Evolutionary conservation across 2,888 invertebrate genomes (phyloP), one percentile per base, ranked within the genome.

Genomic region (Thereva nobilitata): DNA sequence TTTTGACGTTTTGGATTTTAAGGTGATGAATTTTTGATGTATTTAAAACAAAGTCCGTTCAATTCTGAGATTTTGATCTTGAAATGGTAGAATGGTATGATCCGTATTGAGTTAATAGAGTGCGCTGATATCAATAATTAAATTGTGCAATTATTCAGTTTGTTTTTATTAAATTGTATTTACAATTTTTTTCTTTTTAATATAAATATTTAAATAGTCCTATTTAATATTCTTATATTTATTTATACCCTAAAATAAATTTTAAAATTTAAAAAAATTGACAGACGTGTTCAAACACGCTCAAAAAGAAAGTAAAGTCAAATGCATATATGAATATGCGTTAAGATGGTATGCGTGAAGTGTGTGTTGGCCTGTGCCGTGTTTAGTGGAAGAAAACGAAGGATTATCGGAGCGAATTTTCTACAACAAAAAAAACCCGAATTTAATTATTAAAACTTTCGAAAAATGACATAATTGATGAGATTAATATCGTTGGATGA

Each of bases 391-490:
- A 23, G 23, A 12, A 4, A 9, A 35, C 52, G 34, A 35, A n/a
- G 10, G 34, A 34, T 23, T 35, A 5, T 23, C 3, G 6, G 6
- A 10, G 6, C 7, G 8, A 52, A 23, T 23, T 23, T 52, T 52
- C n/a, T 23, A 23, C 23, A 23, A 23, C 23, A 34, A 52, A 7
- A 37, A 49, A 59, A 49, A 59, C 45, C 23, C 49, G 59, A 59
- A 47, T 37, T 37, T 37, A 49, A 3, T 12, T 34, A 56, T 23
- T 56, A 44, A 37, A 23, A 12, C 59, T 47, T 59, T 59, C 47
- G 49, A 49, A 47, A 59, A 59, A 59, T 59, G 59, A 59, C 59
- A 59, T 59, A 59, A 59, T 37, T 47, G 59, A 45, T 55, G 49
- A 59, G 49, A 10, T 55, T 12, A 12, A 41, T 23, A 41, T 40